A percentile compares a stretch with the other conserved stretches of the same genome.
phyloP scores from a whole-genome alignment of 2,888 invertebrate species.

The Entomobrya multifasciata region DNA sequence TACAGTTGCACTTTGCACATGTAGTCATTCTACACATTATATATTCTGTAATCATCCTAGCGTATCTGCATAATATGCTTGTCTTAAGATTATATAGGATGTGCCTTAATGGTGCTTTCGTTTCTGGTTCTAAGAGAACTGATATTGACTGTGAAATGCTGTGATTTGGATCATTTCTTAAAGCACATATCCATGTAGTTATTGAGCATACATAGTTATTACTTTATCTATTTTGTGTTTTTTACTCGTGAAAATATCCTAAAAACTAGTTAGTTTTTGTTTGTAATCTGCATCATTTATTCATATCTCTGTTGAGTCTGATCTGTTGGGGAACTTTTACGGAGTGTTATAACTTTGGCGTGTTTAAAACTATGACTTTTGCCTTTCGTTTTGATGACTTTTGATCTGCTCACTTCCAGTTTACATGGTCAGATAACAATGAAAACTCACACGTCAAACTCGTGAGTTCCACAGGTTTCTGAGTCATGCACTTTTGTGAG shows the following conservation, averaged over 20 bases:
- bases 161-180: constrained; percentile 26
- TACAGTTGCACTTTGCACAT: constrained; percentile 13
- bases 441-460: neutral
- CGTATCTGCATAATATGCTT: constrained; percentile 22
- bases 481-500: neutral
- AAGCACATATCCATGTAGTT: neutral
- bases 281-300: neutral
- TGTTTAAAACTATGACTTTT: constrained; percentile 16
- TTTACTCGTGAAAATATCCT: neutral
- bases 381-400: neutral
- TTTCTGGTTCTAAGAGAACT: constrained; percentile 55
- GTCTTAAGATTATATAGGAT: neutral
- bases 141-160: constrained; percentile 43
- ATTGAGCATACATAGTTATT: too few relatives aligned
- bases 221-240: neutral
- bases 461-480: neutral
- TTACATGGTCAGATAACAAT: constrained; percentile 37
- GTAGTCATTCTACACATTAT: neutral
- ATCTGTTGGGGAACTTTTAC: constrained; percentile 23
- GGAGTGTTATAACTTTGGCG: neutral
- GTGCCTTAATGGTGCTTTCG: neutral
- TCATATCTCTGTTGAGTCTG: neutral
- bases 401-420: constrained; percentile 41
- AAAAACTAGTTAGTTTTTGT: neutral
- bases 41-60: neutral